Evolutionary conservation across 1,140 invertebrate genomes (phyloP), one percentile per base, ranked within the genome.

Genomic region (Drosophila ambigua): DNA sequence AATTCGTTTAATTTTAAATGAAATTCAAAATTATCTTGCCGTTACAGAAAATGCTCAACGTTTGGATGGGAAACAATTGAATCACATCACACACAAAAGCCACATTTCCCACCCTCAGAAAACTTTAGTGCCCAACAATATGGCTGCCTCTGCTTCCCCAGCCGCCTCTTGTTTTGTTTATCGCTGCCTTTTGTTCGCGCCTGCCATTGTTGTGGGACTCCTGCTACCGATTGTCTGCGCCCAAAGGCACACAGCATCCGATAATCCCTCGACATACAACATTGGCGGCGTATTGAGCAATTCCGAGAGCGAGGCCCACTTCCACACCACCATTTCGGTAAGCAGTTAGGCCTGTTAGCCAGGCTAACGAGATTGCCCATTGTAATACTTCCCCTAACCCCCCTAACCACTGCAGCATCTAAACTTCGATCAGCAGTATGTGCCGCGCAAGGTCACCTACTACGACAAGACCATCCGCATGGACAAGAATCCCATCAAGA

Each of bases 401-500:
- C 51, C 15, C 20, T 46, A 6, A n/a, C 8, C 45, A 20, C 9
- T 39, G 7, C 66, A 92, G 91, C 77, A 91, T 55, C 69, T 92
- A 15, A 98, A 98, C 88, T 97, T 97, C 82, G 95, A 97, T 91
- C 94, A 94, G 44, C 94, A 95, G 57, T 96, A 96, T 91, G 96
- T 98, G 16, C 95, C 95, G 23, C 94, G 95, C 77, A 96, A 96
- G 52, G 94, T 97, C 0, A 97, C 96, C 4, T 96, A 97, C 81
- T 96, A 96, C 89, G 95, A 96, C 72, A 96, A 95, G 51, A 96
- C 97, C 5, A 98, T 98, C 81, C 93, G 95, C 50, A 99, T 99
- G 96, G 97, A 98, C 91, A 95, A 96, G 45, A 99, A 99, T 93
- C 98, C 98, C 1, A 99, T 99, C 65, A 95, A 96, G 77, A 98